A percentile compares a stretch with the other conserved stretches of the same genome.
Evolutionary conservation across 2,888 invertebrate species (phyloP).

Genomic region (Drosophila prolongata): DNA sequence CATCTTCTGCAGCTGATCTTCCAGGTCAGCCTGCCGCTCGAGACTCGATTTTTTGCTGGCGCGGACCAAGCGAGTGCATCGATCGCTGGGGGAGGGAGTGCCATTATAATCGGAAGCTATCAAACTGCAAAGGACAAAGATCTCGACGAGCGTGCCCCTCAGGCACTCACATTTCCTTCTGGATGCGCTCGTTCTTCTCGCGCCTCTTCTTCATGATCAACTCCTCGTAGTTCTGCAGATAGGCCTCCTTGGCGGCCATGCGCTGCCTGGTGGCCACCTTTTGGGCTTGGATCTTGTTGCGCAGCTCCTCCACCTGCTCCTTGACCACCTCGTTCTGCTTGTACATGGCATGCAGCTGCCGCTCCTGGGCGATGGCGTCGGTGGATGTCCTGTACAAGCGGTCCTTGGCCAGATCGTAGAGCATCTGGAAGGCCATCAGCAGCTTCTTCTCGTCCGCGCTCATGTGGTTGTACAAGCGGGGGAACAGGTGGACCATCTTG

Average conservation of each 20-base stretch:
- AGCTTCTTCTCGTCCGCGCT: slow-evolving; percentile 39
- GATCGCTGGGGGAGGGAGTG: slow-evolving; percentile 55
- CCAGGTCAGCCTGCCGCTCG: slow-evolving; percentile 64
- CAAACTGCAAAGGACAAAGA: too few species aligned
- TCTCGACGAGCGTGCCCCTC: too few species aligned
- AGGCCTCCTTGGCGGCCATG: slow-evolving; percentile 14
- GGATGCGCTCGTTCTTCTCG: slow-evolving; percentile 34
- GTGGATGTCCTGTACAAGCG: slow-evolving; percentile 46
- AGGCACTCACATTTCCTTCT: slow-evolving; percentile 45
- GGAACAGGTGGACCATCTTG: slow-evolving; percentile 43
- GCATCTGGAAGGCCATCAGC: slow-evolving; percentile 44
- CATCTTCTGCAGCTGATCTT: slow-evolving; percentile 59
- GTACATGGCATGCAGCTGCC: slow-evolving; percentile 40
- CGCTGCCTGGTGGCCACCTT: slow-evolving; percentile 1
- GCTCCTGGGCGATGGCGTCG: slow-evolving; percentile 49
- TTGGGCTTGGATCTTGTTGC: slow-evolving; percentile 7
- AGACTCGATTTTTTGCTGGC: slow-evolving; percentile 59
- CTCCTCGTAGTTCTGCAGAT: slow-evolving; percentile 29
- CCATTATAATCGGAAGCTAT: too few species aligned
- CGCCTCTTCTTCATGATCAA: slow-evolving; percentile 18
- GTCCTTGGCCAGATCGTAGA: slow-evolving; percentile 35
- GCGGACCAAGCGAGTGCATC: slow-evolving; percentile 58
- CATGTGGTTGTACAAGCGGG: slow-evolving; percentile 23
- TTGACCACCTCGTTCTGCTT: slow-evolving; percentile 40
- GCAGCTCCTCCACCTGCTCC: slow-evolving; percentile 19